Percentiles rank a stretch among this genome's conserved stretches.
Conservation (phyloP, 2,113 vertebrate genomes). For the Mola mola region DNA sequence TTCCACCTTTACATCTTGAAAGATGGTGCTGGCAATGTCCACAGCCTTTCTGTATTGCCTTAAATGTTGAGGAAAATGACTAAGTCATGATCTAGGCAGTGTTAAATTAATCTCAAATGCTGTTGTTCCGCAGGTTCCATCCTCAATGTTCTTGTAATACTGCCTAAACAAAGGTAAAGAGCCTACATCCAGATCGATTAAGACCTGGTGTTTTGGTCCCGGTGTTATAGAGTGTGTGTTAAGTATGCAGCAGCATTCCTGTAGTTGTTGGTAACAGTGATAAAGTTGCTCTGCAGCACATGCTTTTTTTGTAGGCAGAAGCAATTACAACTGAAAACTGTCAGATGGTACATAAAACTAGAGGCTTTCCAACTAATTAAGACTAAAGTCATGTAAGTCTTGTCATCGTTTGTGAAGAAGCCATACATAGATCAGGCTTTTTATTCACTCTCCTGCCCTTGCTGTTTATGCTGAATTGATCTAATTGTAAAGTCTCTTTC, state of each 20-base stretch:
- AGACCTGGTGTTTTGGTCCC: not conserved
- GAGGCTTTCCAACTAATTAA: conserved; percentile 50
- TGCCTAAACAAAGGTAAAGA: not conserved
- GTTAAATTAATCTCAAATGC: conserved; percentile 2
- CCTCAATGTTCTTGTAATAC: not conserved
- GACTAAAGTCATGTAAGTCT: conserved; percentile 28
- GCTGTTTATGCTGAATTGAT: conserved; percentile 60
- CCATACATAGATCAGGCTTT: conserved; percentile 40
- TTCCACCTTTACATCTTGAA: conserved; percentile 34
- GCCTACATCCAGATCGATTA: not conserved
- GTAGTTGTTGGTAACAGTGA: conserved; percentile 17
- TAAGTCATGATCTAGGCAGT: conserved; percentile 5
- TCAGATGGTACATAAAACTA: conserved; percentile 36
- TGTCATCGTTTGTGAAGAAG: conserved; percentile 29
- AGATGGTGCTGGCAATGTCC: conserved; percentile 13
- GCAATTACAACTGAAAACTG: conserved; percentile 48
- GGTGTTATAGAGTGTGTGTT: conserved; percentile 4
- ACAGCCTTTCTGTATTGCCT: conserved; percentile 22
- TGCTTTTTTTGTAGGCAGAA: conserved; percentile 15
- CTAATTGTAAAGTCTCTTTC: conserved; percentile 71
- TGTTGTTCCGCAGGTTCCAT: not conserved
- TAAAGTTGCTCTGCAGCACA: not conserved
- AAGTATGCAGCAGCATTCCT: conserved; percentile 19
- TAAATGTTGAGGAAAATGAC: conserved; percentile 22
- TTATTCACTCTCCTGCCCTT: conserved; percentile 29